Base-by-base conservation (phyloP, 2,888 invertebrate genomes). In the Leptinotarsa haldemani region DNA sequence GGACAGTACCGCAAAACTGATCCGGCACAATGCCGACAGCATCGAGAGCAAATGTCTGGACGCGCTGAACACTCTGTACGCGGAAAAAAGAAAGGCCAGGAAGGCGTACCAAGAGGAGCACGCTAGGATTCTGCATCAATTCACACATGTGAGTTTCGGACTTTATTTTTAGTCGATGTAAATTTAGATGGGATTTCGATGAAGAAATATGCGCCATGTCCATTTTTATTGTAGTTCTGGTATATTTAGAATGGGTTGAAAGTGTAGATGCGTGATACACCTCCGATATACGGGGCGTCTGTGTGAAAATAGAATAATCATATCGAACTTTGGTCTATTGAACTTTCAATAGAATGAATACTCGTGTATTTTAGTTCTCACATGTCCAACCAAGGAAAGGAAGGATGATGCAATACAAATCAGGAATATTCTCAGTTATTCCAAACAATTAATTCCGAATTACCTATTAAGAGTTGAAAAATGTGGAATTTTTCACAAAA, bases 71-170 rank as follows among this genome's bases (percentile, higher is more conserved):
- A 90, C 92, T 56, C 90, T 98, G 73, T 94, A 95, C 86, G 90
- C 91, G n/a, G 97, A 97, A 84, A 94, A 97, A 86, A 91, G 96
- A 84, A 93, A 94, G 86, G 92, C 95, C 4, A 91, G 95, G 80
- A 97, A 97, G 87, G 89, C 92, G 69, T 97, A 97, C 85, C 94
- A 95, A 84, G 97, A 98, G 84, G 97, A 97, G 84, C 94, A 97
- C 85, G 90, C 92, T 74, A 93, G 95, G 86, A 94, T 96, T 82
- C 93, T 94, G 68, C 91, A 93, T 71, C 94, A 95, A 84, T 93
- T 95, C 83, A 91, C 93, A 81, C 94, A 94, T 90, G 95, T 94
- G 87, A 90, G 91, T 90, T 66, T 61, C 12, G n/a, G 61, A 2
- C 66, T 67, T 68, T 72, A 72, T 64, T 71, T 71, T 71, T 71